Evolutionary conservation across 30 jellyfish, hydroid and myxozoan species (phyloP).

Genomic region (Turritopsis rubra): DNA sequence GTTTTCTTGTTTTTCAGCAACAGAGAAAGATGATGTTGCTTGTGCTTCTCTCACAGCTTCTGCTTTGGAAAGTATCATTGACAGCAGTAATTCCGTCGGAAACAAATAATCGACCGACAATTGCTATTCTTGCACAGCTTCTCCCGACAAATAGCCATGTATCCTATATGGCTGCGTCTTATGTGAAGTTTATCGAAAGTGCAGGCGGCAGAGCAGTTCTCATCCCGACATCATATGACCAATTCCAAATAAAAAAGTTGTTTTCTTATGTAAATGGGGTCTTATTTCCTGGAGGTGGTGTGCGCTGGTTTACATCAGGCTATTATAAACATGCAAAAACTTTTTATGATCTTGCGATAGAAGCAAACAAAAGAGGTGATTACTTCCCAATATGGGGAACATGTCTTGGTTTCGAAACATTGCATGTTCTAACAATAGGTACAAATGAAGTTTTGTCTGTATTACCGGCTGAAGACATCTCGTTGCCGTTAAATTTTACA

Average conservation of each 20-base stretch:
- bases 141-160: conserved; percentile 28
- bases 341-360: conserved; percentile 60
- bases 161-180: conserved; percentile 92
- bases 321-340: conserved; percentile 70
- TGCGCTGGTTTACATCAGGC: conserved; percentile 42
- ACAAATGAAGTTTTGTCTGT: conserved; percentile 29
- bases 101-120: conserved; percentile 63
- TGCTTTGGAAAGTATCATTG: not conserved
- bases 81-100: not conserved
- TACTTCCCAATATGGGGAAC: conserved; percentile 98
- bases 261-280: conserved; percentile 85
- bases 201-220: conserved; percentile 98
- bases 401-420: conserved; percentile 92
- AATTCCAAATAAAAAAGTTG: conserved; percentile 46
- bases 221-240: conserved; percentile 42
- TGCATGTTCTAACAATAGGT: conserved; percentile 64
- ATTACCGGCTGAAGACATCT: conserved; percentile 46
- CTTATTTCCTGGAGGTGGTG: conserved; percentile 91
- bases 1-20: not conserved
- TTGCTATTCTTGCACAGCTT: conserved; percentile 86
- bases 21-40: not conserved
- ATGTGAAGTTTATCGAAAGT: conserved; percentile 84
- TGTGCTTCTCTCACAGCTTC: not conserved
- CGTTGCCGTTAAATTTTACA: conserved; percentile 58
- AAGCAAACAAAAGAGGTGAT: conserved; percentile 84